phyloP scores from a whole-genome alignment of 2,113 vertebrate species.

The Prunella fulvescens region DNA sequence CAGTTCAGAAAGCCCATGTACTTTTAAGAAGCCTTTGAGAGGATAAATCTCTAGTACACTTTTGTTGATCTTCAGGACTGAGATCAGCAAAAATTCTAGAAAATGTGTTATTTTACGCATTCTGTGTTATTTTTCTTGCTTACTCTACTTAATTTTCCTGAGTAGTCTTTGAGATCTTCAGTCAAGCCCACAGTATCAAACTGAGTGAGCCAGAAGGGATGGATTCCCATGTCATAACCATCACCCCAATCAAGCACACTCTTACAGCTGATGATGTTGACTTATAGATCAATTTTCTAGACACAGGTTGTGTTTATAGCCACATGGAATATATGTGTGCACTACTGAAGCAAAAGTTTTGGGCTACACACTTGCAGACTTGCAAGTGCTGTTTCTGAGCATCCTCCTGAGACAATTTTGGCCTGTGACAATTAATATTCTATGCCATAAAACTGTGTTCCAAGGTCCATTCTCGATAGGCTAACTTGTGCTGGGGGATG shows the following conservation, averaged over 20 bases:
- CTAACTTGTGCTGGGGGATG: not conserved
- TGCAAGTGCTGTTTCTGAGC: not conserved
- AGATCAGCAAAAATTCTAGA: not conserved
- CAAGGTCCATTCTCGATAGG: not conserved
- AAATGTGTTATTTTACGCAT: not conserved
- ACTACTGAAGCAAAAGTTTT: not conserved
- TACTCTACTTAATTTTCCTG: not conserved
- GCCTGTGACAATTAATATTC: not conserved
- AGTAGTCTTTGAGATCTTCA: not conserved
- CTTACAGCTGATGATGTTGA: accelerated
- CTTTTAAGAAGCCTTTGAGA: not conserved
- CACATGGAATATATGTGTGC: not conserved
- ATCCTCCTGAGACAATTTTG: not conserved
- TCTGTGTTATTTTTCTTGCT: not conserved
- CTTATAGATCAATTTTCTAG: not conserved
- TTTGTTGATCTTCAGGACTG: not conserved
- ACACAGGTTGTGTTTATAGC: not conserved
- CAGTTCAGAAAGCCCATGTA: not conserved
- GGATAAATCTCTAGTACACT: not conserved
- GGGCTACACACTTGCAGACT: not conserved
- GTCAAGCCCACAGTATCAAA: not conserved
- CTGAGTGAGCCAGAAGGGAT: not conserved
- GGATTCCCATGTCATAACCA: not conserved
- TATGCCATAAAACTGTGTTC: not conserved
- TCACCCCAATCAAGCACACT: accelerated